phyloP scores from a whole-genome alignment of 2,888 invertebrate species.

The Schizaphis graminum region DNA sequence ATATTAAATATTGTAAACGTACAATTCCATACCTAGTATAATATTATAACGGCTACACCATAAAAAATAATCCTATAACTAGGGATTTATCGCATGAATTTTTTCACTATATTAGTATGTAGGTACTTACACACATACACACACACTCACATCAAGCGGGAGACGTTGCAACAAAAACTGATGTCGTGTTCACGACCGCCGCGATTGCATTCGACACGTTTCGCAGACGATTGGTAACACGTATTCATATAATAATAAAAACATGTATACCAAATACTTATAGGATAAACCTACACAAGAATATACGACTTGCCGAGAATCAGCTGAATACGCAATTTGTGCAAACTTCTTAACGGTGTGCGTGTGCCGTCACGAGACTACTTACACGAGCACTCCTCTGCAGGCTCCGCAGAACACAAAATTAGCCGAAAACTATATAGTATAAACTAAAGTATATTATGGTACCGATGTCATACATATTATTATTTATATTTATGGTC shows the following conservation, averaged over 20 bases:
- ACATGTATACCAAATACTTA: background rate
- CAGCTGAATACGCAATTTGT: background rate
- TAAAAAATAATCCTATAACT: conserved; percentile 32
- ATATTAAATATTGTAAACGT: background rate
- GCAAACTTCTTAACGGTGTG: conserved; percentile 8
- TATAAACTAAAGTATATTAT: background rate
- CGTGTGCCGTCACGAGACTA: conserved; percentile 15
- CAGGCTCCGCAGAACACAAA: background rate
- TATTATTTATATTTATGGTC: background rate
- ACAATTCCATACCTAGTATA: background rate
- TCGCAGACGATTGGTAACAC: conserved; percentile 2
- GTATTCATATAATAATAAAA: conserved; percentile 6
- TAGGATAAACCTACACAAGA: background rate
- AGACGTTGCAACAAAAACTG: conserved; percentile 38
- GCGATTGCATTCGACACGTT: conserved; percentile 54
- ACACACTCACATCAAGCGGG: background rate
- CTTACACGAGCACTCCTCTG: background rate
- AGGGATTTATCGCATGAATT: background rate
- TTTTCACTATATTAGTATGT: background rate
- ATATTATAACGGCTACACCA: background rate
- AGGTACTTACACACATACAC: background rate
- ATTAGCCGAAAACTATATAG: background rate
- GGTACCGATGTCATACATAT: background rate
- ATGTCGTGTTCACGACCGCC: conserved; percentile 37
- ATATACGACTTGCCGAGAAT: background rate